phyloP scores from a whole-genome alignment of 2,113 vertebrate genomes.

The Montifringilla adamsi region DNA sequence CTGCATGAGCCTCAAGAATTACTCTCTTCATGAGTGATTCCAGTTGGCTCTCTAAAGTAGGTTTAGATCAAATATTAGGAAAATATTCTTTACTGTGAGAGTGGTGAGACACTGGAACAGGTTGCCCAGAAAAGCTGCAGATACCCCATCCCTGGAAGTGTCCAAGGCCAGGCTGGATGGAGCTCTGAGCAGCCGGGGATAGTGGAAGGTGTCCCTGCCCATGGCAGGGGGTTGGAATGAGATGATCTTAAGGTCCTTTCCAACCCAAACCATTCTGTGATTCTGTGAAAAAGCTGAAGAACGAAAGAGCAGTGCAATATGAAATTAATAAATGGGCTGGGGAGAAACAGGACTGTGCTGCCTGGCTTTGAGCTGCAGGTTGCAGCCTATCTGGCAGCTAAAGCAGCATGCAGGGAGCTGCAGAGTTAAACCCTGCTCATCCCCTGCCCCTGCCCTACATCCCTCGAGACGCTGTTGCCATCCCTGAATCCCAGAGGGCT shows the following conservation, averaged over 20 bases:
- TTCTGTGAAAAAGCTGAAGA: not conserved
- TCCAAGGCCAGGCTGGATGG: not conserved
- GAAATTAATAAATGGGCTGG: not conserved
- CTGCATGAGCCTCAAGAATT: not conserved
- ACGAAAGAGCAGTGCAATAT: rapidly evolving
- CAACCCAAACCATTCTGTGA: not conserved
- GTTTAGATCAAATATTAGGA: not conserved
- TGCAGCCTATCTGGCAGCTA: not conserved
- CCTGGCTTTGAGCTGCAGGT: not conserved
- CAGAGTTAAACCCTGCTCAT: not conserved
- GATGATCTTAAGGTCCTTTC: not conserved
- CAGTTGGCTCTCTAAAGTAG: not conserved
- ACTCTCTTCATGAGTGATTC: not conserved
- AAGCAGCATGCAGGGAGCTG: not conserved
- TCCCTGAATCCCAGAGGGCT: not conserved
- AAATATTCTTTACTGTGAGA: not conserved
- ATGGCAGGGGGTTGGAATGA: not conserved
- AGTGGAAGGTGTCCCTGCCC: not conserved
- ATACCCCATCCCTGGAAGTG: not conserved
- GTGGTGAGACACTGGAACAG: not conserved
- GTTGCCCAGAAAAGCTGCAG: not conserved
- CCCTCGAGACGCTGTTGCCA: rapidly evolving
- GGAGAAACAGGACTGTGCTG: not conserved
- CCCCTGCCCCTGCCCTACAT: not conserved
- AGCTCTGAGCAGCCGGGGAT: not conserved